phyloP scores from a whole-genome alignment of 2,797 vertebrate genomes.

The Hyperoplus immaculatus region DNA sequence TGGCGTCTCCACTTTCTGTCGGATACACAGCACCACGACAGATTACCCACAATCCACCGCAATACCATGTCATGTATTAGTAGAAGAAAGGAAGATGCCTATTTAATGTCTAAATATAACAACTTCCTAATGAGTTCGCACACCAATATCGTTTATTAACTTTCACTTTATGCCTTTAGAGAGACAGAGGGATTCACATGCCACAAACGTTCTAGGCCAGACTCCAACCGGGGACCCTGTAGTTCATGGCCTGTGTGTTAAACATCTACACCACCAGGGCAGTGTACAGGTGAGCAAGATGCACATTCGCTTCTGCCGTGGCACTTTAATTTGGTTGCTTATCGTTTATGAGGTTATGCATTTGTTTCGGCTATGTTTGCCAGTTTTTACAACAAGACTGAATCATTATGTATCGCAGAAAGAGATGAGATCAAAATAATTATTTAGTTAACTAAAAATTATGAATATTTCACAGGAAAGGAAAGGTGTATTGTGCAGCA shows the following conservation, averaged over 20 bases:
- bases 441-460: no score
- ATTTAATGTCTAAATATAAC: neutral
- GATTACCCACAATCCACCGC: constrained; percentile 39
- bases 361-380: neutral
- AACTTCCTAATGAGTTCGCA: neutral
- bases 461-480: neutral
- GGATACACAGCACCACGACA: constrained; percentile 22
- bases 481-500: no score
- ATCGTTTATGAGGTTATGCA: neutral
- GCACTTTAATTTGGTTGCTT: neutral
- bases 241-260: no score
- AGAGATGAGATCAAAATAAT: neutral
- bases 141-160: no score
- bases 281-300: neutral
- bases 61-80: neutral
- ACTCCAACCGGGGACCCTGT: no score
- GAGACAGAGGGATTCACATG: neutral
- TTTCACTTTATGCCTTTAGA: neutral
- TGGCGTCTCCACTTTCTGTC: neutral
- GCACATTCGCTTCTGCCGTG: neutral
- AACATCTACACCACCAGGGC: no score
- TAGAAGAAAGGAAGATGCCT: neutral
- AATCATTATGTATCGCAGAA: neutral
- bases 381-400: neutral
- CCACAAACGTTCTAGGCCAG: neutral